Evolutionary conservation across 2,797 vertebrate genomes (phyloP).

Genomic region (Falco berigora): DNA sequence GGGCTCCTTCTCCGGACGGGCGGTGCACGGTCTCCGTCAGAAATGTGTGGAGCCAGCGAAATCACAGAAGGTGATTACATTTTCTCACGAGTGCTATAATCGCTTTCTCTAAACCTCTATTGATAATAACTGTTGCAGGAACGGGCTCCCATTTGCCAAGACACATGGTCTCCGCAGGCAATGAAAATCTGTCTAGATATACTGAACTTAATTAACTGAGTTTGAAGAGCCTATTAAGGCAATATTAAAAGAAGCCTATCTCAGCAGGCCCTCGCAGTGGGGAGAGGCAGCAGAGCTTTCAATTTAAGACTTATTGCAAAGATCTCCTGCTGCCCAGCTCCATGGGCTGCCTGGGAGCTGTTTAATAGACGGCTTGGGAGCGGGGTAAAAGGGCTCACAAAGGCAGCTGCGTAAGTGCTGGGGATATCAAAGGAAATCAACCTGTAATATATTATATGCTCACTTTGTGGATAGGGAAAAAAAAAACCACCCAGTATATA

Average conservation of each 20-base stretch:
- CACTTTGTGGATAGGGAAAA: neutral
- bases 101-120: neutral
- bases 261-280: slow-evolving; percentile 47
- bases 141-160: slow-evolving; percentile 14
- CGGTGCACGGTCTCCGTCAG: neutral
- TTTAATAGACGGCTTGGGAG: slow-evolving; percentile 63
- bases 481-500: neutral
- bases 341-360: slow-evolving; percentile 34
- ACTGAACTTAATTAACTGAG: slow-evolving; percentile 73
- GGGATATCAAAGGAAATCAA: slow-evolving; percentile 41
- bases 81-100: slow-evolving; percentile 14
- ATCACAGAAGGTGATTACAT: neutral
- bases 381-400: slow-evolving; percentile 22
- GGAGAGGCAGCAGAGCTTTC: slow-evolving; percentile 18
- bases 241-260: slow-evolving; percentile 65
- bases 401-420: slow-evolving; percentile 19
- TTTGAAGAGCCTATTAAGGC: slow-evolving; percentile 70
- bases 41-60: neutral
- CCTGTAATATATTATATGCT: slow-evolving; percentile 7
- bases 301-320: slow-evolving; percentile 46
- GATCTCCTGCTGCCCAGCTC: slow-evolving; percentile 18
- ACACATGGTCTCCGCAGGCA: slow-evolving; percentile 12
- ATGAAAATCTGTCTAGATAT: slow-evolving; percentile 49
- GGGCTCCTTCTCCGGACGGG: neutral
- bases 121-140: neutral